Conservation (phyloP, 2,797 vertebrate genomes). For the Heterohyrax brucei region DNA sequence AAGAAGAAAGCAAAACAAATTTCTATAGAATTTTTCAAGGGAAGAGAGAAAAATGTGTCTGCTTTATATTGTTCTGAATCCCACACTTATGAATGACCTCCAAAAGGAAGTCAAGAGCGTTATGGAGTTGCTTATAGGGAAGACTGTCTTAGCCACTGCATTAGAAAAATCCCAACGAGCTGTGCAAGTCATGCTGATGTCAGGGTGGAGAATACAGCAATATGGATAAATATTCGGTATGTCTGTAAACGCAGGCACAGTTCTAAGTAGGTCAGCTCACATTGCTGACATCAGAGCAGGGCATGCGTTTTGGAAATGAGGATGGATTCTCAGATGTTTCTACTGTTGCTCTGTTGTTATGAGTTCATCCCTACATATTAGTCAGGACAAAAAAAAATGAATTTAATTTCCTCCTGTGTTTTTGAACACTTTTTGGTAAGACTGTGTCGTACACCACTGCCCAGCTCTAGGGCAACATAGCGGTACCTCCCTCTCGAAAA, state of each 20-base stretch:
- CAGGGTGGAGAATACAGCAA: slow-evolving; percentile 2
- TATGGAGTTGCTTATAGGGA: neutral
- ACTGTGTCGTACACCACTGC: neutral
- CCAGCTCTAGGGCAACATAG: neutral
- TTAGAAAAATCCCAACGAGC: slow-evolving; percentile 4
- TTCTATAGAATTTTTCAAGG: neutral
- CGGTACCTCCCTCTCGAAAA: neutral
- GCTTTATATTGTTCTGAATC: slow-evolving; percentile 10
- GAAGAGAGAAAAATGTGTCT: slow-evolving; percentile 9
- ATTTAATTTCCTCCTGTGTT: neutral
- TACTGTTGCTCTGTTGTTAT: neutral
- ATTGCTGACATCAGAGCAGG: too few relatives aligned
- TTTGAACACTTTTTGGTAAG: neutral
- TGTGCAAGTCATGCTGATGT: slow-evolving; percentile 39
- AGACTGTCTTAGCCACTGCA: slow-evolving; percentile 38
- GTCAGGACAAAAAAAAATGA: neutral
- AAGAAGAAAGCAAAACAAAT: neutral
- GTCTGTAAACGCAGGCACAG: neutral
- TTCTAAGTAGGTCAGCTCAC: neutral
- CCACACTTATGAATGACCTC: slow-evolving; percentile 48
- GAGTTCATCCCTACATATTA: neutral
- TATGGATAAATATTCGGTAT: neutral
- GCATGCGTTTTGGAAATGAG: neutral
- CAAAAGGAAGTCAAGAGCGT: neutral
- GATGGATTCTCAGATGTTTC: neutral